phyloP scores from a whole-genome alignment of 2,113 vertebrate genomes.

The Thymallus thymallus region DNA sequence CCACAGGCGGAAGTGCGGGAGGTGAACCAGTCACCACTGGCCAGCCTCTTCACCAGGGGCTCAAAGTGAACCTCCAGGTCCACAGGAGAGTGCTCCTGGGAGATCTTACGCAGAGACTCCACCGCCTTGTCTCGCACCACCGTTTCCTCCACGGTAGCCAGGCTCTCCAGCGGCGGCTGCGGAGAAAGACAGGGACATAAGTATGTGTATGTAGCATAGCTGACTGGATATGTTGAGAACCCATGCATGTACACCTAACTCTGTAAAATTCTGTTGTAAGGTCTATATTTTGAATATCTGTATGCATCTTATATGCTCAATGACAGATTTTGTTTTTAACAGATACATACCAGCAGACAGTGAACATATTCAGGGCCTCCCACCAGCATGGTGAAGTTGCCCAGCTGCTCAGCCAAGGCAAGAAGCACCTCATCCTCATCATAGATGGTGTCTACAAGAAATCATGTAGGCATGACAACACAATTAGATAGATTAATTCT shows the following conservation, averaged over 20 bases:
- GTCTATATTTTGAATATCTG: no score
- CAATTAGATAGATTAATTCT: background rate
- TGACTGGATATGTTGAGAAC: no score
- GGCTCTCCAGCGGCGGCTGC: conserved; percentile 87
- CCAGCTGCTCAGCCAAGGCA: conserved; percentile 88
- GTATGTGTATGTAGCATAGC: background rate
- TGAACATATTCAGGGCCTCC: conserved; percentile 88
- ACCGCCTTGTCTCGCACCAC: conserved; percentile 90
- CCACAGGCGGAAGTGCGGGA: conserved; percentile 89
- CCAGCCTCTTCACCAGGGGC: conserved; percentile 87
- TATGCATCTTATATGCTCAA: no score
- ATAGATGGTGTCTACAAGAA: conserved; percentile 80
- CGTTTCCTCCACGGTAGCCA: conserved; percentile 90
- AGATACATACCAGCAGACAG: conserved; percentile 82
- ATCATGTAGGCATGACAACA: background rate
- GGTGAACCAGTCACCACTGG: conserved; percentile 91
- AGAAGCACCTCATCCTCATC: conserved; percentile 91
- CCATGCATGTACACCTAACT: no score
- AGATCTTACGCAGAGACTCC: conserved; percentile 88
- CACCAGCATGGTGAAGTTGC: conserved; percentile 87
- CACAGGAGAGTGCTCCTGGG: conserved; percentile 85
- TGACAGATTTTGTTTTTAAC: no score
- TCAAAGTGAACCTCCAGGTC: conserved; percentile 91
- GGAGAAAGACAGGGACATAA: background rate
- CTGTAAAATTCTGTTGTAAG: no score